Evolutionary conservation across 2,113 vertebrate genomes (phyloP), one percentile per base, ranked within the genome.

Genomic region (Stictonetta naevosa): DNA sequence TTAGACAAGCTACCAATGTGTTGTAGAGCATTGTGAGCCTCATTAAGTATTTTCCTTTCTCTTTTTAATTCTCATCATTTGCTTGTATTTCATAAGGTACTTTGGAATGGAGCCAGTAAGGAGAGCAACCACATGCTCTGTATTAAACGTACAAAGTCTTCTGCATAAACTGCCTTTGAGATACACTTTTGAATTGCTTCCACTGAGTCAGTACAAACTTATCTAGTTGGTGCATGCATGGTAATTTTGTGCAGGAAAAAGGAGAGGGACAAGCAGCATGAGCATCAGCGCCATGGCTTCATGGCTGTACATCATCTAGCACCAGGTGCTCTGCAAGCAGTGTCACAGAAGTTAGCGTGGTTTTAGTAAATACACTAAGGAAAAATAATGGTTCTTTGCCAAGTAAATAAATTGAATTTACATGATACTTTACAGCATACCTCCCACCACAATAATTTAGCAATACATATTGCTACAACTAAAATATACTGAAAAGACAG

Each of bases 171-270:
- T 86, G n/a, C 8, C n/a, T 89, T 46, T 58, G 55, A 95, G 59
- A 77, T 13, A 19, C 19, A 50, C 64, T 88, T 88, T 83, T 8
- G 28, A 84, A 55, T 52, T 67, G 26, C 11, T 91, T 71, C 19
- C 33, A 42, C 2, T 4, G 52, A 68, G 33, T 36, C 46, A 82
- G 48, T n/a, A 22, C 20, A 85, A 75, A 60, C 23, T 25, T 68
- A 11, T 6, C 33, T 31, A 23, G 22, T 25, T 1, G 4, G 14
- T 52, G 28, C 13, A 12, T 8, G 11, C 1, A 0, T 2, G 19
- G 46, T 40, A 26, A 12, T 29, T 64, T 60, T 26, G 42, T 31
- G 13, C 12, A 18, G 33, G 53, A 18, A 58, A 52, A 44, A n/a
- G 7, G 26, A 16, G 13, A 38, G 42, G 5, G 64, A 56, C 58